Base-by-base conservation (phyloP, 2,113 vertebrate species). In the Cyprinodon variegatus region DNA sequence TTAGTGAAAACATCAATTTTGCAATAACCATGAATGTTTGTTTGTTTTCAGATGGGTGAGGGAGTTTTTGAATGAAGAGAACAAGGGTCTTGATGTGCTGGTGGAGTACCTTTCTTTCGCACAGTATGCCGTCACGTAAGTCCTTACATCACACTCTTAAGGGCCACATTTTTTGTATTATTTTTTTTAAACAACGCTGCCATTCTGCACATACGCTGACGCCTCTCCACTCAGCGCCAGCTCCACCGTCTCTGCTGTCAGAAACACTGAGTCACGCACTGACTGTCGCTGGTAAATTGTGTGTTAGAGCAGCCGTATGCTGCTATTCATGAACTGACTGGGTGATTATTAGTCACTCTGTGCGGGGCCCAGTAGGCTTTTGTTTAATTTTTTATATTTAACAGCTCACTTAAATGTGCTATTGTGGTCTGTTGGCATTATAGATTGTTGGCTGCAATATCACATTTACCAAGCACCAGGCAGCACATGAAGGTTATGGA, bases 91-190 rank as follows among this genome's bases (percentile, higher is more conserved):
- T 79, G 98, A 99, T 59, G 96, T 99, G 39, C 93, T 99, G 86
- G 97, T 99, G 94, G 98, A 99, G 60, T 99, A 99, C 89, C 95
- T 99, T 48, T 98, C 98, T 0, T 99, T 99, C 84, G 98, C 98
- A 14, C 98, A 99, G 93, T 99, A 97, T 0, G 97, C 98, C 11
- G 98, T 99, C 94, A 99, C 96, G 98, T 99, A 94, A 99, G 98
- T 93, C 84, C 48, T 74, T 11, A 38, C 45, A 74, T 62, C 29
- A 68, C 53, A 63, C 38, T 48, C 41, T 45, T 57, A 9, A 20
- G 50, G 20, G 22, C 40, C 48, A 46, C 84, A 39, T 46, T 61
- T 36, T 53, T 41, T 53, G n/a, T n/a, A 68, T 67, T 29, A 5
- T 8, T 15, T 39, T 4, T 11, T 9, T 76, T 53, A 67, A 83